Percentiles rank a stretch among this genome's conserved stretches.
Conservation (phyloP, 2,888 invertebrate species). For the Agrochola litura region DNA sequence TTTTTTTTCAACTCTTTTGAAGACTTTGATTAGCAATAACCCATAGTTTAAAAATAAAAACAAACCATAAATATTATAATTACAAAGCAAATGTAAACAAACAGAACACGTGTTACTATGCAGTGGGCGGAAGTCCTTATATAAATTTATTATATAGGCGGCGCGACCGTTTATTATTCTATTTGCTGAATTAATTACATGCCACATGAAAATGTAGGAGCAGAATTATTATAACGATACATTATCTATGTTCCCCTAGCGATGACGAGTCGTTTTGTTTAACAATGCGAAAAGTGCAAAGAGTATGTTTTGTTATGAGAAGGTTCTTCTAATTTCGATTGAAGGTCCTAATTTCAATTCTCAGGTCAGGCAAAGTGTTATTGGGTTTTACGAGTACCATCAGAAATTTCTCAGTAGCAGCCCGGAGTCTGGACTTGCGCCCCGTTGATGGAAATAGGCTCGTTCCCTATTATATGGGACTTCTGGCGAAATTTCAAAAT, state of each 20-base stretch:
- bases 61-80: constrained; percentile 3
- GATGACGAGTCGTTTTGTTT: not conserved
- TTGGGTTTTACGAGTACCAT: not conserved
- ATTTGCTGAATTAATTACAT: constrained; percentile 22
- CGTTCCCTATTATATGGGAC: not conserved
- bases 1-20: no score
- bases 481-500: not conserved
- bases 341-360: not conserved
- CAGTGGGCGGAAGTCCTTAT: constrained; percentile 39
- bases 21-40: no score
- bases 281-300: not conserved
- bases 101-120: constrained; percentile 33
- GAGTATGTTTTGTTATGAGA: no score
- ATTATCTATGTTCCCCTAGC: not conserved
- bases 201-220: not conserved
- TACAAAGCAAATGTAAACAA: constrained; percentile 7
- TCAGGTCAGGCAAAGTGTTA: not conserved
- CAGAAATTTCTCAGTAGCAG: no score
- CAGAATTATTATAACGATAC: constrained; percentile 11
- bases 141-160: constrained; percentile 13
- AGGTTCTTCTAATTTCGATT: no score
- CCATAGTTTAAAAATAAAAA: not conserved
- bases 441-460: not conserved
- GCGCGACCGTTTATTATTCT: constrained; percentile 16
- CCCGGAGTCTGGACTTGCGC: not conserved